Percentiles rank a stretch among this genome's conserved stretches.
phyloP scores from a whole-genome alignment of 2,797 vertebrate genomes.

The Liasis olivaceus region DNA sequence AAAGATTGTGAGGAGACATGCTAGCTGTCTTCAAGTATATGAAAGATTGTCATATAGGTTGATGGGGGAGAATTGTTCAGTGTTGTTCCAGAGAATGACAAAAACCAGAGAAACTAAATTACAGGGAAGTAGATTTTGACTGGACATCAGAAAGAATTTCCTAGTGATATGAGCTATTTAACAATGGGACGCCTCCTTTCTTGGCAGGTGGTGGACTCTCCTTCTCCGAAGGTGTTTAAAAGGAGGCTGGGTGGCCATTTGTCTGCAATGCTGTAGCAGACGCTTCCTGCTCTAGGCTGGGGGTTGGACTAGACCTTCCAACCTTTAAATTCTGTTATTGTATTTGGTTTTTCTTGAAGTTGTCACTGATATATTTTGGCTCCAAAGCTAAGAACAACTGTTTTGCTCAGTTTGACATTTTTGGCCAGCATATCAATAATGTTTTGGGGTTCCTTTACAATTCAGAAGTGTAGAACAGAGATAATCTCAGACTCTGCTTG shows the following conservation, averaged over 20 bases:
- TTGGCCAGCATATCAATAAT: too few relatives aligned
- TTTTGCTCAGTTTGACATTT: background rate
- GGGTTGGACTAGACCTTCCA: background rate
- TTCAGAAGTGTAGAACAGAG: background rate
- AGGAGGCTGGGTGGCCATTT: background rate
- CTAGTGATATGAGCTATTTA: background rate
- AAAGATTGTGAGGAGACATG: background rate
- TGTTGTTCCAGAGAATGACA: background rate
- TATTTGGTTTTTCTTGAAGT: background rate
- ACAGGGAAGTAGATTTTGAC: background rate
- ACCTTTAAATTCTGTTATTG: background rate
- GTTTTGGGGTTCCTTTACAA: background rate
- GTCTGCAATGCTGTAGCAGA: background rate
- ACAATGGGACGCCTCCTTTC: background rate
- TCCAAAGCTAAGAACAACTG: background rate
- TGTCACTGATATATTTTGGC: background rate
- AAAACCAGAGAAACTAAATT: background rate
- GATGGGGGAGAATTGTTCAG: background rate
- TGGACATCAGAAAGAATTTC: background rate
- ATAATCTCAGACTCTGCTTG: background rate
- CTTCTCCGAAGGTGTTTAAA: background rate
- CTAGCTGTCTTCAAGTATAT: background rate
- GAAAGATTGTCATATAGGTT: background rate
- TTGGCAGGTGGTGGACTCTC: background rate
- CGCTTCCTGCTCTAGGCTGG: background rate